phyloP scores from a whole-genome alignment of 2,113 vertebrate genomes.

The Pachyramphus minor region DNA sequence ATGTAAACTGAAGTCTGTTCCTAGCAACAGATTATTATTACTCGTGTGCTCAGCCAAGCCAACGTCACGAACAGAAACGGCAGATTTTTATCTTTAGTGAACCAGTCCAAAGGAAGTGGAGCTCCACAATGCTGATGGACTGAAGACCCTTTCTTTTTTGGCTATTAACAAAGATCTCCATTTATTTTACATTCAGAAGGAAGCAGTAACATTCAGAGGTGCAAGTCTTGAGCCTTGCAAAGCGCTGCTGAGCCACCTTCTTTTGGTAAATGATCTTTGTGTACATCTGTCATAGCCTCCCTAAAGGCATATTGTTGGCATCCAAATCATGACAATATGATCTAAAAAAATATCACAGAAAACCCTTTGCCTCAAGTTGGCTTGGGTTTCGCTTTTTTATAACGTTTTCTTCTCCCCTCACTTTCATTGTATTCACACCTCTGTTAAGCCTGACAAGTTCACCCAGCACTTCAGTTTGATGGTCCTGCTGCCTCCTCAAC shows the following conservation, averaged over 20 bases:
- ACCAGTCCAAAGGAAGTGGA: neutral
- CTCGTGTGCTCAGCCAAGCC: neutral
- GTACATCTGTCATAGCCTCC: neutral
- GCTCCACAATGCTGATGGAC: neutral
- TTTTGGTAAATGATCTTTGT: neutral
- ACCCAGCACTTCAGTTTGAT: neutral
- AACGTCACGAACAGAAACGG: neutral
- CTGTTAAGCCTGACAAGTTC: neutral
- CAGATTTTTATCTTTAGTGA: slow-evolving; percentile 46
- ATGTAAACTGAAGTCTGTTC: slow-evolving; percentile 17
- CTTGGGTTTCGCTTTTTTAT: neutral
- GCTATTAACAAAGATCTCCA: neutral
- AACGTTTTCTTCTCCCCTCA: neutral
- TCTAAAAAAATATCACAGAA: neutral
- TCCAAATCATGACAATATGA: neutral
- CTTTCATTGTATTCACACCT: neutral
- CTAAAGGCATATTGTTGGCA: neutral
- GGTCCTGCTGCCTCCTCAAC: neutral
- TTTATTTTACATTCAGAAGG: neutral
- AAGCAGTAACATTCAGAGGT: neutral
- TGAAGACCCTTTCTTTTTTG: neutral
- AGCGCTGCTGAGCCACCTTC: neutral
- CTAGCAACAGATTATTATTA: slow-evolving; percentile 53
- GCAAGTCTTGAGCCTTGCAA: neutral
- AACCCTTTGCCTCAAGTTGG: neutral